Evolutionary conservation across 1,140 invertebrate species (phyloP).

Genomic region (Aporrectodea caliginosa): DNA sequence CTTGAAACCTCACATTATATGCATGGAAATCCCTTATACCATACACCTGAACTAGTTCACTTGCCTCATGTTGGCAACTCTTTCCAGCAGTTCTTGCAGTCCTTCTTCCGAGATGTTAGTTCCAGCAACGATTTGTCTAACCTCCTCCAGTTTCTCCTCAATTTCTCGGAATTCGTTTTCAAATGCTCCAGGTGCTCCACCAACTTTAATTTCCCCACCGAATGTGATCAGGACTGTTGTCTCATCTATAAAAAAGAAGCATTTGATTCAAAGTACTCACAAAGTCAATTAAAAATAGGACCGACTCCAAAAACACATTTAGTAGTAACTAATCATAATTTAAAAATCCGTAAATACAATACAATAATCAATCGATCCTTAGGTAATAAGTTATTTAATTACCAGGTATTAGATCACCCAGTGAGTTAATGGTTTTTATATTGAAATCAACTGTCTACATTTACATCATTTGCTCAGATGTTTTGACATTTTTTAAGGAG

Average conservation of each 20-base stretch:
- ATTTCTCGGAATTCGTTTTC: conserved; percentile 87
- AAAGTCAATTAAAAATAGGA: background rate
- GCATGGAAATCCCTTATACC: too few relatives aligned
- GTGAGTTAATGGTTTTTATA: too few relatives aligned
- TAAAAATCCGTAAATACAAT: background rate
- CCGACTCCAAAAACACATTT: background rate
- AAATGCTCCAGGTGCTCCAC: conserved; percentile 91
- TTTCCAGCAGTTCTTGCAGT: background rate
- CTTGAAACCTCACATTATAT: too few relatives aligned
- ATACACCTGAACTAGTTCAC: too few relatives aligned
- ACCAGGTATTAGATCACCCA: background rate
- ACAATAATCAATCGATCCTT: background rate
- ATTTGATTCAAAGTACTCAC: background rate
- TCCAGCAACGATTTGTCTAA: conserved; percentile 66
- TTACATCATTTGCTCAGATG: too few relatives aligned
- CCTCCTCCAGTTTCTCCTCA: conserved; percentile 75
- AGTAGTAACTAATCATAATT: background rate
- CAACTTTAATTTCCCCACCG: conserved; percentile 83
- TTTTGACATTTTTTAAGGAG: too few relatives aligned
- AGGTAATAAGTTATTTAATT: background rate
- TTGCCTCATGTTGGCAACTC: background rate
- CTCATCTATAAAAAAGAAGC: conserved; percentile 45
- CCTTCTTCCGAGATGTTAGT: background rate
- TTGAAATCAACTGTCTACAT: too few relatives aligned
- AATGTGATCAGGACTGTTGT: conserved; percentile 66